These are phyloP conservation scores for Lycopodina hypogea DNA, from an alignment of 37 sponge, comb jelly and placozoan species.

Conservation along the genomic window DNA sequence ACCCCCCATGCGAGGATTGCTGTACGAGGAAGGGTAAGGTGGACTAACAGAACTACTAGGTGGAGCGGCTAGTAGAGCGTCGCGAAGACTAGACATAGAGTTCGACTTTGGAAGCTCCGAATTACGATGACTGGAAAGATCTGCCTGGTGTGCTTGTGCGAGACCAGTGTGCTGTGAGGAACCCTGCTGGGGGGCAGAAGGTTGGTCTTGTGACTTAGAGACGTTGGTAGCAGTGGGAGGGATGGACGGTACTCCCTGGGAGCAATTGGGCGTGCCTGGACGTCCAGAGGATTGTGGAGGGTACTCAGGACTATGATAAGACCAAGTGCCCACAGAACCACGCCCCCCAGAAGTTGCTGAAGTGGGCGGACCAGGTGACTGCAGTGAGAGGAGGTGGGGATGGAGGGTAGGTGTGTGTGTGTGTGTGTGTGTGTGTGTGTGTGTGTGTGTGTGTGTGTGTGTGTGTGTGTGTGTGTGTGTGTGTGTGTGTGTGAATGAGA, in stretches of 20 bases:
- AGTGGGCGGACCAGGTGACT: slow-evolving; percentile 5
- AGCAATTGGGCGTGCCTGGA: slow-evolving; percentile 10
- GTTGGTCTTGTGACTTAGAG: slow-evolving; percentile 1
- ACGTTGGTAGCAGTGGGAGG: not conserved
- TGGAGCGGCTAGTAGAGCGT: slow-evolving; percentile 33
- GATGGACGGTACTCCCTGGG: not conserved
- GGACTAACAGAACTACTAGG: not conserved
- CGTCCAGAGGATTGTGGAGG: slow-evolving; percentile 1
- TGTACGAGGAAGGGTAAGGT: slow-evolving; percentile 17
- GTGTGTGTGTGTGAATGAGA: too few species aligned
- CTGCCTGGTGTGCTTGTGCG: not conserved
- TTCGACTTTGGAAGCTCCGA: slow-evolving; percentile 35
- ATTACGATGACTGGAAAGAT: not conserved
- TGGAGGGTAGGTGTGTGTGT: too few species aligned
- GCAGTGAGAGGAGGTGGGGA: not conserved
- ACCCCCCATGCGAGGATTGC: not conserved
- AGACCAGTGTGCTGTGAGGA: not conserved
- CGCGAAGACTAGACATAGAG: slow-evolving; percentile 56
- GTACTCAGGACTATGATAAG: slow-evolving; percentile 4
- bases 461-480: too few species aligned
- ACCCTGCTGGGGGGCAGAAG: not conserved
- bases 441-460: too few species aligned
- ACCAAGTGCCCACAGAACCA: not conserved
- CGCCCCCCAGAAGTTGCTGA: not conserved
- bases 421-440: too few species aligned